Evolutionary conservation across 2,113 vertebrate genomes (phyloP).

Genomic region (western clawed frog (Xenopus tropicalis)): DNA sequence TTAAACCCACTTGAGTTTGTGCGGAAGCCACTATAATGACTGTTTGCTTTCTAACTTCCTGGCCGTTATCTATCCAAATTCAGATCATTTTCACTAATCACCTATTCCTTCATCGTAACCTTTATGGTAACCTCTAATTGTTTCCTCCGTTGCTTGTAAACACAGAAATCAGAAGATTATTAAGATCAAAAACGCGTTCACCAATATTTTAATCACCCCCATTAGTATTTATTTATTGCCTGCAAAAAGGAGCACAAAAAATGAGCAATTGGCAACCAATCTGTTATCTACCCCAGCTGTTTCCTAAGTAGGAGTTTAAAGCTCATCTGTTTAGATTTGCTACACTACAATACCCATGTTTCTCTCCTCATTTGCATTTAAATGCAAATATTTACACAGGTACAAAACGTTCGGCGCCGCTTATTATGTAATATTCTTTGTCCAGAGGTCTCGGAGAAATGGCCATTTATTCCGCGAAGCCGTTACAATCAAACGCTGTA

Average conservation of each 20-base stretch:
- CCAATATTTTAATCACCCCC: conserved; percentile 13
- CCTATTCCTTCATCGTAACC: too few species aligned
- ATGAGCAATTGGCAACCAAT: conserved; percentile 61
- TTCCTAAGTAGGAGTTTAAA: conserved; percentile 48
- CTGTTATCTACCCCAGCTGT: conserved; percentile 52
- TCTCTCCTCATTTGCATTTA: not conserved
- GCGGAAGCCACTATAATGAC: too few species aligned
- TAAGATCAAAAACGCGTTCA: not conserved
- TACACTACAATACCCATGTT: conserved; percentile 26
- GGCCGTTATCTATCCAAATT: too few species aligned
- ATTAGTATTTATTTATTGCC: conserved; percentile 5
- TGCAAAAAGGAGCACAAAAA: conserved; percentile 50
- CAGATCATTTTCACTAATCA: too few species aligned
- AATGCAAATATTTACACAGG: not conserved
- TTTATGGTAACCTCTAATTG: too few species aligned
- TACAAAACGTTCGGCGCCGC: not conserved
- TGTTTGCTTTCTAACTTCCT: too few species aligned
- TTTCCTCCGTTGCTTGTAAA: too few species aligned
- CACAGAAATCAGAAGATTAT: too few species aligned
- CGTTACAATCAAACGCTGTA: conserved; percentile 35
- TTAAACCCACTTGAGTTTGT: too few species aligned
- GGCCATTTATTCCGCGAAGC: conserved; percentile 25
- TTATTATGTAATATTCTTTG: conserved; percentile 6
- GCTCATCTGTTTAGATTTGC: conserved; percentile 48
- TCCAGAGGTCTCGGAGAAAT: not conserved